Conservation (phyloP, 1,140 invertebrate species). For the Zaprionus vittiger region DNA sequence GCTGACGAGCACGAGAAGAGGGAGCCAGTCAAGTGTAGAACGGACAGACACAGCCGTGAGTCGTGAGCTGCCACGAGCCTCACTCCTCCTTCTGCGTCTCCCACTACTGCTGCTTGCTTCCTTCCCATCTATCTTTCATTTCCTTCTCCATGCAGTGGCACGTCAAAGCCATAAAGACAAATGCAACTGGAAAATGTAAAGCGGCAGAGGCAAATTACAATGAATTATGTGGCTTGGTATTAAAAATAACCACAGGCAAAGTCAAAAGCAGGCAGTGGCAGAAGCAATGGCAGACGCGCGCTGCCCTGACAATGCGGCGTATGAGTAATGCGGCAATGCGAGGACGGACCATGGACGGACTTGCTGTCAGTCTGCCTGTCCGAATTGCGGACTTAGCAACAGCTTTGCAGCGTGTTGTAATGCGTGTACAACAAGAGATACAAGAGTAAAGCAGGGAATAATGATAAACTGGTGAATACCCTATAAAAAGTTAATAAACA, state of each 20-base stretch:
- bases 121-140: background rate
- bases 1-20: constrained; percentile 12
- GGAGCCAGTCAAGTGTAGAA: constrained; percentile 43
- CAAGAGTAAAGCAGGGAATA: background rate
- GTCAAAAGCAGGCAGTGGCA: constrained; percentile 1
- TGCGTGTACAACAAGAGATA: constrained; percentile 24
- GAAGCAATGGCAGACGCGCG: background rate
- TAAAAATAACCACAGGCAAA: constrained; percentile 68
- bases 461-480: background rate
- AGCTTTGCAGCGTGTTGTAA: constrained; percentile 21
- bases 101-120: background rate
- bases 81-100: constrained; percentile 7
- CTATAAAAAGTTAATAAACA: background rate
- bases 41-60: constrained; percentile 12
- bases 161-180: constrained; percentile 49
- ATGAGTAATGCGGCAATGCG: constrained; percentile 62
- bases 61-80: constrained; percentile 1
- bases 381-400: constrained; percentile 30
- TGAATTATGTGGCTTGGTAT: constrained; percentile 79
- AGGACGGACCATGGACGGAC: background rate
- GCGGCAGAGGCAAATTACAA: constrained; percentile 71
- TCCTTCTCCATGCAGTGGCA: constrained; percentile 24
- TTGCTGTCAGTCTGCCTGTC: background rate
- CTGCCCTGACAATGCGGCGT: constrained; percentile 52
- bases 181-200: constrained; percentile 71